phyloP scores from a whole-genome alignment of 2,888 invertebrate genomes.

The Cephus sareptanus region DNA sequence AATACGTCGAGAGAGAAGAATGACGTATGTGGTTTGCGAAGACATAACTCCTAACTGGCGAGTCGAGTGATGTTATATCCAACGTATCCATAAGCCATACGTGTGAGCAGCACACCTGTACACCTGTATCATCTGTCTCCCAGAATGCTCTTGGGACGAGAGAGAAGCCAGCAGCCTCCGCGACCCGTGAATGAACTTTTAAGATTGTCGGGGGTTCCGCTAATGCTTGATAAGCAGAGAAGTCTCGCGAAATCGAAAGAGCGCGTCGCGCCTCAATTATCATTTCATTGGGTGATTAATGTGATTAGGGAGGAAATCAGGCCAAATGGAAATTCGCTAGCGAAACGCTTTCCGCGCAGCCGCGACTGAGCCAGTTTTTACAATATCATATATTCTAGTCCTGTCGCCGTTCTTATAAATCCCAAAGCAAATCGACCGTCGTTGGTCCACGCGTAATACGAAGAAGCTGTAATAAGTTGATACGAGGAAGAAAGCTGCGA shows the following conservation, averaged over 20 bases:
- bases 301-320: conserved; percentile 51
- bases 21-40: not conserved
- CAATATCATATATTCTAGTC: conserved; percentile 22
- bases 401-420: conserved; percentile 33
- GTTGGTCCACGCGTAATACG: too few species aligned
- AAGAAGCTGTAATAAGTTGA: too few species aligned
- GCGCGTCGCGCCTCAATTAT: too few species aligned
- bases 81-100: not conserved
- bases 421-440: not conserved
- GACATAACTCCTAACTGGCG: not conserved
- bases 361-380: conserved; percentile 47
- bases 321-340: conserved; percentile 47
- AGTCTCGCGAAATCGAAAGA: too few species aligned
- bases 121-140: too few species aligned
- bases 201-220: not conserved
- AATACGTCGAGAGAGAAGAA: not conserved
- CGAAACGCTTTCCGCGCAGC: conserved; percentile 32
- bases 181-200: not conserved
- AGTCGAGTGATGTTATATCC: not conserved
- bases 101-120: not conserved
- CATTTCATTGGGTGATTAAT: conserved; percentile 51
- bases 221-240: too few species aligned
- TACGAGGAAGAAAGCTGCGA: too few species aligned
- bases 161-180: not conserved
- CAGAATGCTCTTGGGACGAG: not conserved